Evolutionary conservation across 2,888 invertebrate genomes (phyloP), one percentile per base, ranked within the genome.

Genomic region (Rhorus exstirpatorius): DNA sequence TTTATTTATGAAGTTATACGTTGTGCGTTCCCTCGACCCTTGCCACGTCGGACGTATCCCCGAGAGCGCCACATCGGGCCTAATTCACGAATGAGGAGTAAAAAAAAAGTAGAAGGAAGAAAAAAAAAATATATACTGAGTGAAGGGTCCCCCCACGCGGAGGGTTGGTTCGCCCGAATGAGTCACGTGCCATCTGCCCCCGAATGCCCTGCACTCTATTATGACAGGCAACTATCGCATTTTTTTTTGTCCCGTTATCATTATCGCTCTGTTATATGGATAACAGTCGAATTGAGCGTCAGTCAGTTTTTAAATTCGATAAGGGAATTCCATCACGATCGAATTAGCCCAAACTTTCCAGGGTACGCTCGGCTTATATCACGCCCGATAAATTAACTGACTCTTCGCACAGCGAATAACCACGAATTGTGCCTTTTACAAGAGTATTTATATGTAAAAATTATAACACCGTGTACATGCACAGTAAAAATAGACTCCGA

Each of bases 161-260:
- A 77, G 74, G 79, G 71, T 79, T 75, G 74, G 46, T 72, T 61
- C 44, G 63, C 68, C 78, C 81, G 84, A 84, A 88, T 92, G 92
- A 92, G 91, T 92, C 92, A 92, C 92, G 91, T 91, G 92, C 92
- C 92, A 92, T 92, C 92, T 92, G 92, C 90, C 90, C 82, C 79
- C 72, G 35, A 70, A 75, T 81, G 68, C 81, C 86, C 78, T 82
- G 74, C n/a, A 86, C 82, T 88, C 87, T 89, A 89, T 92, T 90
- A 89, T 89, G 87, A 89, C 87, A 87, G 67, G 84, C 81, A 65
- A 86, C 82, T 86, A 63, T 84, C 80, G 63, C 60, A 61, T 63
- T 75, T 78, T 70, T 80, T 80, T 75, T 78, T 70, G 77, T 80
- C 77, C 70, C 72, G 75, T 86, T 86, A 83, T 81, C 71, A 65